Percentiles rank a stretch among this genome's conserved stretches.
phyloP scores from a whole-genome alignment of 1,140 invertebrate genomes.

The Rhagoletis pomonella region DNA sequence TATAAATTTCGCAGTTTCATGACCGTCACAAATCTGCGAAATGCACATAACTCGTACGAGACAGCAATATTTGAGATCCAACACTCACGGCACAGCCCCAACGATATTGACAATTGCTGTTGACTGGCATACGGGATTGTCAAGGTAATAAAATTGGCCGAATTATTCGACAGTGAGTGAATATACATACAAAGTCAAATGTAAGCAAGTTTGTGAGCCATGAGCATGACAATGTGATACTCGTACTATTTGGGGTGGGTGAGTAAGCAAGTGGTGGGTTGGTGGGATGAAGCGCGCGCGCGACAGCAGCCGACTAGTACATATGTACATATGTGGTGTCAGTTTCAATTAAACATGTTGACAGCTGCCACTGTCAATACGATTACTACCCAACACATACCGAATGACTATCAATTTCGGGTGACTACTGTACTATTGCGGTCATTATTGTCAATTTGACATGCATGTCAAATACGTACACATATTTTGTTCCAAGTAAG shows the following conservation, averaged over 20 bases:
- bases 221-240: background rate
- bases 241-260: constrained; percentile 35
- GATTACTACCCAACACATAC: constrained; percentile 46
- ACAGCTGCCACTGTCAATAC: constrained; percentile 63
- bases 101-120: constrained; percentile 48
- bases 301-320: background rate
- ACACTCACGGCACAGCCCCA: constrained; percentile 1
- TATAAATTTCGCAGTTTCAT: constrained; percentile 52
- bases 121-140: constrained; percentile 12
- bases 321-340: constrained; percentile 65
- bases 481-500: constrained; percentile 3
- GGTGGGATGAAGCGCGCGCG: background rate
- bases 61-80: background rate
- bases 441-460: constrained; percentile 52
- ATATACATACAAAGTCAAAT: too few species aligned
- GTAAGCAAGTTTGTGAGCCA: background rate
- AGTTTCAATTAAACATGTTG: constrained; percentile 74
- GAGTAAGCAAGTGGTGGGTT: background rate
- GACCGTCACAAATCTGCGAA: constrained; percentile 52
- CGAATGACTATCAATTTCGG: constrained; percentile 32
- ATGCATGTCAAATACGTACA: constrained; percentile 43
- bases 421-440: constrained; percentile 44
- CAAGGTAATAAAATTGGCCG: constrained; percentile 50
- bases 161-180: too few species aligned
- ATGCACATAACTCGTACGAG: constrained; percentile 6